Base-by-base conservation (phyloP, 2,113 vertebrate genomes). In the Sorex araneus region DNA sequence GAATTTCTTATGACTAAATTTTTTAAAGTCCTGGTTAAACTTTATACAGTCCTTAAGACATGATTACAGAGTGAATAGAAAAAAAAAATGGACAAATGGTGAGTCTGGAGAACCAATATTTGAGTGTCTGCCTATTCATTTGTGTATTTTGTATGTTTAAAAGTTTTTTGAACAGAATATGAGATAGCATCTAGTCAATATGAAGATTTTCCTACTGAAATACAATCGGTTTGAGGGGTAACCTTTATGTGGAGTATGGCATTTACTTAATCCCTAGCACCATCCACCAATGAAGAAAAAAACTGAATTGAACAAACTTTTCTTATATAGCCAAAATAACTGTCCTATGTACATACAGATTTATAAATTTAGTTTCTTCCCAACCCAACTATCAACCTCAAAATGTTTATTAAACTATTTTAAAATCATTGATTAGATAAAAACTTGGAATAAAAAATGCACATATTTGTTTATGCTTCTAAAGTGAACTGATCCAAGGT, bases 1-100 rank as follows among this genome's bases (percentile, higher is more conserved):
- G 11, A 89, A 75, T 81, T 86, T 90, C 82, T 86, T 0, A 67
- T 90, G 34, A 86, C 9, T 75, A 57, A 18, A 32, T 71, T 79
- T 84, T 34, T 0, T 0, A 82, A 50, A 70, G 36, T 60, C 1
- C 15, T 70, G 63, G 54, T 67, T 60, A 69, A 67, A 69, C 27
- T 81, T 60, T 47, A 54, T 74, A 36, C 54, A 36, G 1, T 34
- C 9, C 36, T 27, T 23, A 80, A n/a, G 80, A 8, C 30, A 83
- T 63, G 36, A 34, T 18, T 74, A 18, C 67, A 30, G 30, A 21
- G 25, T 21, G 36, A 45, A 60, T 45, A 80, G 69, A 75, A 11
- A 2, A 34, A 87, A 4, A 11, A 2, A 34, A 87, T 3, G 32
- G 76, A 91, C n/a, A 91, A 70, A 77, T 76, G 8, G 69, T 70